Base-by-base conservation (phyloP, 2,888 invertebrate species). In the Branchellion lobata region DNA sequence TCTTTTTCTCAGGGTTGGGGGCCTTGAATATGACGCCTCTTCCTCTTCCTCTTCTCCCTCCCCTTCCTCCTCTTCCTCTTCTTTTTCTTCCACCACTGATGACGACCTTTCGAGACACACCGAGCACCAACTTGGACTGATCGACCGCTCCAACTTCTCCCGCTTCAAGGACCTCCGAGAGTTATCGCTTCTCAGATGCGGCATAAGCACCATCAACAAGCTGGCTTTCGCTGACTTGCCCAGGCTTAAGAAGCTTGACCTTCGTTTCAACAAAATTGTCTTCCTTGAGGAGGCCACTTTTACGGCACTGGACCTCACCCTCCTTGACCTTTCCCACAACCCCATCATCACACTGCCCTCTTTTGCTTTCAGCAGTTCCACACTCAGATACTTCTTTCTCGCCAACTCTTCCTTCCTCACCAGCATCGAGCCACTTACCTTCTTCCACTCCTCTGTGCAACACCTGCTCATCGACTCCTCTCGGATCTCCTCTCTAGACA, bases 251-350 rank as follows among this genome's bases (percentile, higher is more conserved):
- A 61, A 78, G 8, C 73, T 83, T 8, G 82, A 83, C 53, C 75
- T 83, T 27, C 74, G 83, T 2, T 79, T 79, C 75, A 83, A 83
- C 72, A 57, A 81, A 18, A 82, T 83, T 11, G 74, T 75, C 53
- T 68, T 36, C 18, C 68, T 83, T 68, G 76, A 34, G 1, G 77
- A 65, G 61, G 18, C n/a, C 21, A 57, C 65, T 1, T 77, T 77
- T 29, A 29, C 77, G 3, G 82, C 82, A 14, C 51, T 83, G 47
- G 71, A 75, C 47, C 76, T 83, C 8, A 81, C 82, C 40, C 69
- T 81, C 31, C 74, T 83, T 24, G 78, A 80, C 33, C 77, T 83
- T 3, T 82, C 82, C 3, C 79, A 81, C 77, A 83, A 83, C 73
- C 82, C 81, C 14, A 79, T 83, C 0, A 29, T 68, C 14, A 61